Evolutionary conservation across 2,888 invertebrate species (phyloP), one percentile per base, ranked within the genome.

Genomic region (Copidosoma aretas): DNA sequence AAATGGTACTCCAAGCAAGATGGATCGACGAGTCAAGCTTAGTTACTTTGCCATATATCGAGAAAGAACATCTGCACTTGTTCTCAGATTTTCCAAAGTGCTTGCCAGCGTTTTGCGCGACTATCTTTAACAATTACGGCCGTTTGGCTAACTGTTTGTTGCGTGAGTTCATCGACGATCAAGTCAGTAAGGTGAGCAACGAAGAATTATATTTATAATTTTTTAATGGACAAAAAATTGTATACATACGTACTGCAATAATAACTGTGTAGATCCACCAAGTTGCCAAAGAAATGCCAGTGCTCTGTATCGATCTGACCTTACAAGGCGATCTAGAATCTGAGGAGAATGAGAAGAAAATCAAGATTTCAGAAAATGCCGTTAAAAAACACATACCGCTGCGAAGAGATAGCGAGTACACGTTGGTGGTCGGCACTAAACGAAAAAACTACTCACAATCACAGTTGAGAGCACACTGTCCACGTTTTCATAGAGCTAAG

Each of bases 401-500:
- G 17, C 71, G 59, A 2, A 70, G 70, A n/a, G 70, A 77, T 58
- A 78, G 88, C 85, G 92, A 92, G 80, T 94, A 93, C 83, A 90
- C 90, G 0, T 80, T 93, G 17, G 82, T 87, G 17, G 84, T 93
- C 1, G 86, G 86, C 41, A 82, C 88, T 75, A 84, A 82, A 46
- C 86, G 89, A 49, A 86, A 87, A 78, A 86, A 88, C 58, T 84
- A 85, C 46, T 85, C 86, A 62, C 83, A 86, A 1, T 88, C 86
- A 77, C 43, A 46, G 12, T 88, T 88, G 39, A 86, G 86, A 76
- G 93, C 92, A n/a, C 85, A 91, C 71, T 91, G 94, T 70, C 93
- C 94, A 0, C 89, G 91, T 71, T 98, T 95, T 86, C 91, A 95
- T 1, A 97, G 97, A 82, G 91, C 91, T 49, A 98, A 98, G 85